phyloP scores from a whole-genome alignment of 2,797 vertebrate genomes.

The Apodemus agrarius region DNA sequence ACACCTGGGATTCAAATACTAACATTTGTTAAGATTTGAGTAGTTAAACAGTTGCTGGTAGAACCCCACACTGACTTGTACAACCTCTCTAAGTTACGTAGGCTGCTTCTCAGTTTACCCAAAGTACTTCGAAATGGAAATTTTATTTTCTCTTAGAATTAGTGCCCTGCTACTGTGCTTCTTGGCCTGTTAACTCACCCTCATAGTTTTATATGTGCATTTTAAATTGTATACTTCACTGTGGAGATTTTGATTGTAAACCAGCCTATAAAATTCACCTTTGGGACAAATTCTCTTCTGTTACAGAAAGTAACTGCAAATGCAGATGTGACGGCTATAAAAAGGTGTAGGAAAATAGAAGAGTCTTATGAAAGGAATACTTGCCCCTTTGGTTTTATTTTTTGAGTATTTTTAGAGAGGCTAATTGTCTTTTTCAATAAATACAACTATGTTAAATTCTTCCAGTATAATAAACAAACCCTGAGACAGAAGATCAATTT shows the following conservation, averaged over 20 bases:
- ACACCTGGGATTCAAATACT: conserved; percentile 8
- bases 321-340: conserved; percentile 62
- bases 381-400: conserved; percentile 67
- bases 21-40: not conserved
- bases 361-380: conserved; percentile 47
- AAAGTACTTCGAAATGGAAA: conserved; percentile 49
- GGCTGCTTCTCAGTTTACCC: conserved; percentile 50
- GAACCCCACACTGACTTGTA: not conserved
- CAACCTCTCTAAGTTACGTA: not conserved
- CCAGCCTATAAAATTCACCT: conserved; percentile 57
- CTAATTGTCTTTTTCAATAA: conserved; percentile 76
- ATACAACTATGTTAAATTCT: conserved; percentile 70
- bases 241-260: conserved; percentile 76
- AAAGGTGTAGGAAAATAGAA: conserved; percentile 72
- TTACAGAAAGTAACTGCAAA: conserved; percentile 70
- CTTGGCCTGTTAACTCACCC: conserved; percentile 75
- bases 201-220: conserved; percentile 77
- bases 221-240: conserved; percentile 76
- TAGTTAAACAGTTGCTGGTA: conserved; percentile 11
- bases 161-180: conserved; percentile 72
- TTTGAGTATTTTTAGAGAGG: conserved; percentile 53
- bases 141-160: conserved; percentile 78
- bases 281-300: conserved; percentile 77
- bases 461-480: conserved; percentile 72
- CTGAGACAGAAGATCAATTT: conserved; percentile 43